Conservation (phyloP, 2,797 vertebrate species). For the Oreonectes daqikongensis region DNA sequence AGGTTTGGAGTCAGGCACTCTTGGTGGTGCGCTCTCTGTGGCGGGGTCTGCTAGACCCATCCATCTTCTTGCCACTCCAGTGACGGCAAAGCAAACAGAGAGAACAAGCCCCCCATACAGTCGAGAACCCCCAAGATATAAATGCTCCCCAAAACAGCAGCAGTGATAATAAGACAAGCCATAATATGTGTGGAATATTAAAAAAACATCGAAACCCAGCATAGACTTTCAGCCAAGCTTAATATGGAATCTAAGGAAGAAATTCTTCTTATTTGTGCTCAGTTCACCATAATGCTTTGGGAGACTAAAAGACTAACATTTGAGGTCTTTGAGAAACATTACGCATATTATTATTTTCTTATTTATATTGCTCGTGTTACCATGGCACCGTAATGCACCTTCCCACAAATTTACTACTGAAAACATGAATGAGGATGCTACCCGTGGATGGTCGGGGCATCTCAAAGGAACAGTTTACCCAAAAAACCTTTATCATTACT, state of each 20-base stretch:
- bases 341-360: neutral
- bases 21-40: conserved; percentile 52
- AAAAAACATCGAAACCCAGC: conserved; percentile 16
- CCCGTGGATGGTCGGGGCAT: neutral
- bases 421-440: neutral
- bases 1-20: conserved; percentile 23
- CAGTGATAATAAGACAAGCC: conserved; percentile 71
- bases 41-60: conserved; percentile 70
- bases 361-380: neutral
- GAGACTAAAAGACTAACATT: conserved; percentile 1
- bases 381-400: neutral
- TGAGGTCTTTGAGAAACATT: neutral
- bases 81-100: conserved; percentile 75
- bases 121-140: conserved; percentile 55
- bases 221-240: conserved; percentile 13
- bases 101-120: conserved; percentile 75
- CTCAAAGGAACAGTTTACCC: neutral
- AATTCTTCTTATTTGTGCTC: neutral
- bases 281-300: neutral
- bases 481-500: neutral
- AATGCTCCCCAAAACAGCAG: conserved; percentile 44
- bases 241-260: neutral
- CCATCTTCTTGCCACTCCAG: conserved; percentile 74
- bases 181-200: conserved; percentile 36
- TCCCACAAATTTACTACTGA: neutral